Base-by-base conservation (phyloP, 1,140 invertebrate genomes). In the Musca vetustissima region DNA sequence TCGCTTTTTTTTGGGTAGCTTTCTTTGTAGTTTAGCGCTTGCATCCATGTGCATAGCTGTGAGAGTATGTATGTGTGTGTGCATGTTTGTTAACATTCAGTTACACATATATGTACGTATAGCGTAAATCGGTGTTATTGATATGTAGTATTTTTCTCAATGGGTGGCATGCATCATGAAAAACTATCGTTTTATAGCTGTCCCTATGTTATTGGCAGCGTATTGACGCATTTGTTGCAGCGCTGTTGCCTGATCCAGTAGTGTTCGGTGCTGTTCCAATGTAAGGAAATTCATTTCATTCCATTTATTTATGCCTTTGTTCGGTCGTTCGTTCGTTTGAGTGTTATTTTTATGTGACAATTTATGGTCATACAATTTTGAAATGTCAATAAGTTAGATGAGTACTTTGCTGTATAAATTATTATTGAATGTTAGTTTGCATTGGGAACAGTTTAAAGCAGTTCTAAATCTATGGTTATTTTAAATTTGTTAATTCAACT, bases 101-200 rank as follows among this genome's bases (percentile, higher is more conserved):
- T 57, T 57, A 28, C n/a, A n/a, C n/a, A n/a, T n/a, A n/a, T n/a
- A n/a, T n/a, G n/a, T n/a, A n/a, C n/a, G n/a, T 28, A n/a, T 57
- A n/a, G 22, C 14, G 28, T 57, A 57, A 57, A 57, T 57, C 15
- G 24, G n/a, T 14, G 53, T 57, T 57, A 57, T 57, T 57, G 53
- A 28, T 57, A 43, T 43, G 36, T 43, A 43, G 53, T 17, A 8
- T 15, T 57, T 57, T 57, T 57, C 28, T 57, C 53, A 19, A 22
- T 52, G 17, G 49, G 17, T 52, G 17, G 14, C 13, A 57, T 57
- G 24, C 24, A 25, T 57, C 24, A 28, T n/a, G 24, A 17, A 57
- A 57, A 28, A 28, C 24, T 28, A 25, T 4, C 4, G 14, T 28
- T 57, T 28, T 57, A 43, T 43, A 43, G 36, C 36, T 43, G 36